Conservation (phyloP, 2,797 vertebrate species). For the Microchirus variegatus region DNA sequence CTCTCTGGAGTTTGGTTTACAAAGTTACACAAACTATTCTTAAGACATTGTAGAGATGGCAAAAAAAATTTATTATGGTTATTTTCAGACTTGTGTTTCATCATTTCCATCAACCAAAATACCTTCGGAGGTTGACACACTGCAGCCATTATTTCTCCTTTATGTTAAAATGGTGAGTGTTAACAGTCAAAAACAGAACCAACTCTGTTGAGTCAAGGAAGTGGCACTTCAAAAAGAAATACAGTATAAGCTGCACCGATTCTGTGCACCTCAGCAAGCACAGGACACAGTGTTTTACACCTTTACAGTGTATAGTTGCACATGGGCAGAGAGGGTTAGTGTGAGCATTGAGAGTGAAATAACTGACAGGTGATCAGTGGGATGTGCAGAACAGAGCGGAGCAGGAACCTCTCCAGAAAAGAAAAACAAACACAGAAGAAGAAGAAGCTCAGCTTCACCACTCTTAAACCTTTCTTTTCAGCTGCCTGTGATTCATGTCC, state of each 20-base stretch:
- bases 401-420: not conserved
- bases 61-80: not conserved
- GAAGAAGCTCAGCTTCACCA: conserved; percentile 7
- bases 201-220: no score
- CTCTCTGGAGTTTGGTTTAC: no score
- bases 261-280: not conserved
- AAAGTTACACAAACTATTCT: no score
- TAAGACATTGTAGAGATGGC: no score
- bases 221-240: no score
- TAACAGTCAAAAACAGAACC: not conserved
- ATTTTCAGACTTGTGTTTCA: not conserved
- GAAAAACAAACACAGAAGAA: conserved; percentile 12
- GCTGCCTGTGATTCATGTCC: conserved; percentile 52
- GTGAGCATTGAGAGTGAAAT: no score
- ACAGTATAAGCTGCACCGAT: no score
- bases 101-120: no score
- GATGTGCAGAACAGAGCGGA: not conserved
- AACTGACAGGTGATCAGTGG: conserved; percentile 22
- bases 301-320: not conserved
- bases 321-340: not conserved
- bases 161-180: not conserved
- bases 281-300: not conserved
- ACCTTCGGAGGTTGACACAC: not conserved
- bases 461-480: conserved; percentile 14
- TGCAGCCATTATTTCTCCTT: not conserved